Evolutionary conservation across 1,140 invertebrate species (phyloP), one percentile per base, ranked within the genome.

Genomic region (Goniozus legneri): DNA sequence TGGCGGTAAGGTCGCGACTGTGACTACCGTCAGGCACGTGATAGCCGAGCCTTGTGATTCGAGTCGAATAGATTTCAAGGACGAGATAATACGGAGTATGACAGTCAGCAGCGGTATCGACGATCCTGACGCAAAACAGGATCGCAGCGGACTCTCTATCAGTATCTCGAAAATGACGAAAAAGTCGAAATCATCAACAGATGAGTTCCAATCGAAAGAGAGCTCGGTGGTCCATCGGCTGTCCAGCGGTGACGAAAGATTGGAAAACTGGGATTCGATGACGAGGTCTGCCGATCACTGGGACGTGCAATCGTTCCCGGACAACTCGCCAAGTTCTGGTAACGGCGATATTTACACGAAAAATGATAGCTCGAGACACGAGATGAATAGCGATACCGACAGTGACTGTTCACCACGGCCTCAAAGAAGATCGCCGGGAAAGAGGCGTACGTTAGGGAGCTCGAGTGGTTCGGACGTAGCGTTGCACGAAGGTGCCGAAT

Each of bases 381-480:
- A 67, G 32, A 54, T 55, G 49, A 54, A 74, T 56, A 69, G 71
- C 49, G 65, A 76, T 59, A 69, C 75, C 44, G 65, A 77, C 60
- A 70, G 68, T 37, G 64, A 77, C 40, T 68, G 52, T 22, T 74
- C 70, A 10, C 66, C 70, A 4, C 52, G 52, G 32, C 64, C 65
- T 18, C 65, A 64, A 49, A 59, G 67, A 46, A 66, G 60, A 14
- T 71, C 71, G 3, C 53, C 64, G 40, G 62, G 54, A 47, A 73
- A 71, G 56, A 70, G 74, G 46, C 64, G 74, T 52, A 80, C 78
- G 8, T 58, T 81, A 46, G 81, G 81, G 52, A 82, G 80, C 61
- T 83, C 81, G 41, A 82, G 81, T 60, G 81, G 80, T 19, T 82
- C 81, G 10, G 82, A 84, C 60, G 76, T 84, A 22, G 82, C 82